Evolutionary conservation across 2,888 invertebrate species (phyloP), one percentile per base, ranked within the genome.

Genomic region (Gisinianus flammeolus): DNA sequence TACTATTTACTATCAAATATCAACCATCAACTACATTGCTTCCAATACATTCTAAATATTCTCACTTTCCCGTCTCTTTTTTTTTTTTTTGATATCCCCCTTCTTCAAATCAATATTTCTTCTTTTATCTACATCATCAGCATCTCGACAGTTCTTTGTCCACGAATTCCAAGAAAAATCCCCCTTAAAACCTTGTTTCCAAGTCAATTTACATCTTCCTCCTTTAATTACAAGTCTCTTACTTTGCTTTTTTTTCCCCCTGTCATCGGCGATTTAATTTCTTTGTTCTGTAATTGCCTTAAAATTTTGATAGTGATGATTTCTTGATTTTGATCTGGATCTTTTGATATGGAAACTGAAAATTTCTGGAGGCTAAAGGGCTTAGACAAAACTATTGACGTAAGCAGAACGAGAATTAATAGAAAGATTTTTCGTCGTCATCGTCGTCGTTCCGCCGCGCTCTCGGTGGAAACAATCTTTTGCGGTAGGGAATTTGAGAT

Each of bases 1-100:
- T 28, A 2, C 26, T 30, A 64, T 64, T 6, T 26, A 16, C 64
- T 64, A 19, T 64, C 64, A 64, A 22, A 64, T 64, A 16, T 64
- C 56, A 56, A 26, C 26, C 19, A 19, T 6, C 16, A 28, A 28
- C 28, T 56, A 56, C 22, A 56, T 56, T 64, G 64, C 26, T 3
- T 28, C 64, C 64, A 64, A 64, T 64, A 30, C 19, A 6, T n/a
- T 44, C 44, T 4, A 19, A 4, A 44, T 44, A 35, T 35, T 35
- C 12, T 26, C 28, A 28, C 3, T 19, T 19, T 26, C 5, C 64
- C 0, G 28, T 26, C 16, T 64, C 64, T 26, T 8, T 26, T 58
- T 76, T 31, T 35, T 35, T 31, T 76, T 69, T 56, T 69, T 69
- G 28, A 44, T 44, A 44, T 35, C 35, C 76, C 24, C 62, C 64